phyloP scores from a whole-genome alignment of 2,888 invertebrate species.

The Tubulanus polymorphus region DNA sequence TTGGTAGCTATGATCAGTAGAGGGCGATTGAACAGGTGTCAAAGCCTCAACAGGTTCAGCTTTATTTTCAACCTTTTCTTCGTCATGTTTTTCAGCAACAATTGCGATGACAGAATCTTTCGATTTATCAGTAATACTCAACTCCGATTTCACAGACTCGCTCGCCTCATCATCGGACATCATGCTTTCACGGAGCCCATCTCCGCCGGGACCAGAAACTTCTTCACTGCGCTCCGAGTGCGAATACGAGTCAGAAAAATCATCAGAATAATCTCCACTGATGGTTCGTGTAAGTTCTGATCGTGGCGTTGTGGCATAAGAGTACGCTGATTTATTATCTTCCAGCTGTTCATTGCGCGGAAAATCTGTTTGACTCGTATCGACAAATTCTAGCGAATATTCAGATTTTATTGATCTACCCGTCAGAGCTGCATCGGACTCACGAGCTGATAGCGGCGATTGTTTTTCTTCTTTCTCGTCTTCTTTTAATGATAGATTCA shows the following conservation, averaged over 20 bases:
- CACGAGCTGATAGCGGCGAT: too few relatives aligned
- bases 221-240: neutral
- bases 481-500: too few relatives aligned
- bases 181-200: neutral
- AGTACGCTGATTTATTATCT: neutral
- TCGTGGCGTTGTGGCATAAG: neutral
- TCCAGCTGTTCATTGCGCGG: too few relatives aligned
- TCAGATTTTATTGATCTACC: too few relatives aligned
- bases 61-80: slow-evolving; percentile 17
- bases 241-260: neutral
- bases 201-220: neutral
- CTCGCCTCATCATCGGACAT: slow-evolving; percentile 23
- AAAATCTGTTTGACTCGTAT: too few relatives aligned
- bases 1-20: neutral
- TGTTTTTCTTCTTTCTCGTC: too few relatives aligned
- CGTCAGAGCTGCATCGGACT: too few relatives aligned
- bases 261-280: neutral
- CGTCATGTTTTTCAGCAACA: neutral
- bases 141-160: slow-evolving; percentile 7
- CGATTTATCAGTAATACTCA: neutral
- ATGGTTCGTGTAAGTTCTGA: neutral
- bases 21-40: slow-evolving; percentile 16
- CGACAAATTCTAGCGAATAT: too few relatives aligned
- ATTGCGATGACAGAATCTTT: neutral
- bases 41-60: slow-evolving; percentile 22